These are phyloP conservation scores for Pseudochaenichthys georgianus DNA, from an alignment of 2,797 vertebrate genomes.

Conservation along the genomic window DNA sequence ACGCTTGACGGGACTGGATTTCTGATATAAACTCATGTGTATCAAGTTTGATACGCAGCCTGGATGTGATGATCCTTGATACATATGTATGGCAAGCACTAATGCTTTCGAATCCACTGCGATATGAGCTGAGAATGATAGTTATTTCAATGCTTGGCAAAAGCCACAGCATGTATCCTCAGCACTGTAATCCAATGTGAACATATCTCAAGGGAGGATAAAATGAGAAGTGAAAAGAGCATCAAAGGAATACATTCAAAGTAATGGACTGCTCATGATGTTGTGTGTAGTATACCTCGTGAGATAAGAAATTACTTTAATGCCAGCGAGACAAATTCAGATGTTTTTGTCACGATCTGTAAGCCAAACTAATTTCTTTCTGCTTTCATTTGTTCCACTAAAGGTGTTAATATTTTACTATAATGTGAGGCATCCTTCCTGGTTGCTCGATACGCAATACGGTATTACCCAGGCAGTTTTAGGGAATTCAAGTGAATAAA, in stretches of 20 bases:
- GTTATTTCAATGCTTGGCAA: constrained; percentile 41
- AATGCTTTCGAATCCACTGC: constrained; percentile 53
- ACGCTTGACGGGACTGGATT: constrained; percentile 49
- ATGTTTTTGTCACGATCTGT: constrained; percentile 38
- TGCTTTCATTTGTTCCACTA: constrained; percentile 41
- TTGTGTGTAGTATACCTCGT: constrained; percentile 29
- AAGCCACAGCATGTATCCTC: constrained; percentile 51
- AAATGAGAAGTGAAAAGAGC: constrained; percentile 38
- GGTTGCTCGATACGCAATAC: constrained; percentile 35
- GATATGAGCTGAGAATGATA: constrained; percentile 47
- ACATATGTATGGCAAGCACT: constrained; percentile 65
- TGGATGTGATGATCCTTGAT: constrained; percentile 58
- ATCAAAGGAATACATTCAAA: constrained; percentile 53
- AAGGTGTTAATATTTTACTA: constrained; percentile 51
- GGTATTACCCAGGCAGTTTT: constrained; percentile 24
- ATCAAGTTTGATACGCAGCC: constrained; percentile 57
- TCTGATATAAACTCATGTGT: constrained; percentile 61
- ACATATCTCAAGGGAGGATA: constrained; percentile 37
- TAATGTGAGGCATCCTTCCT: constrained; percentile 39
- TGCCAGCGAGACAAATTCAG: constrained; percentile 11
- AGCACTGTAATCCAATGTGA: constrained; percentile 37
- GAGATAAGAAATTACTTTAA: constrained; percentile 58
- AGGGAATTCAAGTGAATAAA: constrained; percentile 47
- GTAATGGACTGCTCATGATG: constrained; percentile 49
- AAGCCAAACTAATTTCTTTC: constrained; percentile 36